Evolutionary conservation across 2,888 invertebrate species (phyloP).

Genomic region (Dryobota labecula): DNA sequence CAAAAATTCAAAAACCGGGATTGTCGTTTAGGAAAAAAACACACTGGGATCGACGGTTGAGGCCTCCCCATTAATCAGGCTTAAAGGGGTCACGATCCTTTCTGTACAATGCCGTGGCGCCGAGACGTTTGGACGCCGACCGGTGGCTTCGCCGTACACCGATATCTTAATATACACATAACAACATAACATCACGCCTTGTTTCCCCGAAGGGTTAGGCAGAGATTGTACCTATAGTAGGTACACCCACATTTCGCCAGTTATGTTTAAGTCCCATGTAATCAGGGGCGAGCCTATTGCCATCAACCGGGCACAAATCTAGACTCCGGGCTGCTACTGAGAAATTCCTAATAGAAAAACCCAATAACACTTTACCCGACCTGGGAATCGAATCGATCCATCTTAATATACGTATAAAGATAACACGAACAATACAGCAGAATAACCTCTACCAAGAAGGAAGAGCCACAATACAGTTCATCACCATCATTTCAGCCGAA

Average conservation of each 20-base stretch:
- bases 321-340: too few relatives aligned
- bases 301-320: too few relatives aligned
- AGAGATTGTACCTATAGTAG: too few relatives aligned
- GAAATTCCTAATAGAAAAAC: too few relatives aligned
- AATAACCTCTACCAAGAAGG: constrained; percentile 9
- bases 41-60: constrained; percentile 73
- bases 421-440: constrained; percentile 24
- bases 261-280: too few relatives aligned
- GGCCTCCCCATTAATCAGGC: constrained; percentile 82
- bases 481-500: too few relatives aligned
- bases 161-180: constrained; percentile 54
- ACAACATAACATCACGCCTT: too few relatives aligned
- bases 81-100: constrained; percentile 79
- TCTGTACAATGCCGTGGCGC: constrained; percentile 72
- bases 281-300: too few relatives aligned
- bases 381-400: too few relatives aligned
- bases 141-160: constrained; percentile 55
- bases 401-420: constrained; percentile 49
- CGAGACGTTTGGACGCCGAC: constrained; percentile 75
- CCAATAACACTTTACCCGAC: too few relatives aligned
- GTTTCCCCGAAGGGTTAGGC: too few relatives aligned
- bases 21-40: constrained; percentile 78
- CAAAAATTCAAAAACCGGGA: constrained; percentile 83
- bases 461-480: constrained; percentile 8
- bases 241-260: too few relatives aligned